phyloP scores from a whole-genome alignment of 2,888 invertebrate species.

The Drosophila lutescens region DNA sequence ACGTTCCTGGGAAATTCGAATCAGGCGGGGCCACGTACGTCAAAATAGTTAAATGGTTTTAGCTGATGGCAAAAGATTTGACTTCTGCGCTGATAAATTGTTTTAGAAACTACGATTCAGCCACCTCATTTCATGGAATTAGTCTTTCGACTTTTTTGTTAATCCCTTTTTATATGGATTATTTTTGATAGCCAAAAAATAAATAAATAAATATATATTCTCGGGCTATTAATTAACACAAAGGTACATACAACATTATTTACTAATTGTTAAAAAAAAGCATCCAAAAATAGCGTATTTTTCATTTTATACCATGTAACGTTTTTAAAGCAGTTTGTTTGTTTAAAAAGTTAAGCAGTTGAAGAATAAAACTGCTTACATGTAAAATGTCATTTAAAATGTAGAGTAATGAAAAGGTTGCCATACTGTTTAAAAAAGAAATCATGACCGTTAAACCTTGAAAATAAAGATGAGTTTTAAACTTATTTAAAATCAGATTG shows the following conservation, averaged over 20 bases:
- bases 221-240: no score
- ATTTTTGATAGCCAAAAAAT: neutral
- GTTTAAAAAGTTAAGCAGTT: no score
- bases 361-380: no score
- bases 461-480: no score
- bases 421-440: no score
- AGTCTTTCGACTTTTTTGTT: neutral
- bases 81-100: conserved; percentile 8
- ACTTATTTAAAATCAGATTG: no score
- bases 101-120: neutral
- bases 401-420: no score
- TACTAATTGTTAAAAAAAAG: no score
- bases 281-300: neutral
- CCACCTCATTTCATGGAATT: neutral
- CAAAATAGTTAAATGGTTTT: conserved; percentile 5
- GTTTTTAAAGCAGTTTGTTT: neutral
- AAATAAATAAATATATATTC: no score
- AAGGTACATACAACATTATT: no score
- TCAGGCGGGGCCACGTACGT: neutral
- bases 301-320: neutral
- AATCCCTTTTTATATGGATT: neutral
- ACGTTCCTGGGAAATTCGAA: conserved; percentile 24
- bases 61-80: conserved; percentile 1
- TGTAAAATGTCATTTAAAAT: no score
- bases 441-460: no score